Evolutionary conservation across 64 coral and sea anemone species (phyloP).

Genomic region (Pocillopora verrucosa): DNA sequence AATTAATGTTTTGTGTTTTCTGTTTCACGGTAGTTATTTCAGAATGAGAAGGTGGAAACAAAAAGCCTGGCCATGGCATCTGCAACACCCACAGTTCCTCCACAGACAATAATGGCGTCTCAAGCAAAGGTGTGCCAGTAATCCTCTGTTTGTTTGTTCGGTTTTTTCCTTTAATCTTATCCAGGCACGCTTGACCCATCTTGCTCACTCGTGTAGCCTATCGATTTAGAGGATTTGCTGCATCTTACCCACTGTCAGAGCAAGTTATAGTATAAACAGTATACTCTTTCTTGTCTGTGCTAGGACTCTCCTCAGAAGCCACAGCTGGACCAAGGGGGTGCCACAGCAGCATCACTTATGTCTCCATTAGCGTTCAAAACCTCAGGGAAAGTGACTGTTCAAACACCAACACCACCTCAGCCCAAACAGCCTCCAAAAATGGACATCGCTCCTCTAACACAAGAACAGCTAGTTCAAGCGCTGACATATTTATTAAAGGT

Average conservation of each 20-base stretch:
- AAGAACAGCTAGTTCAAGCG: conserved; percentile 64
- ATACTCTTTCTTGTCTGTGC: not conserved
- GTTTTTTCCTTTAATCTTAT: not conserved
- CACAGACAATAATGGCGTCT: not conserved
- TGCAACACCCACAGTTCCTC: not conserved
- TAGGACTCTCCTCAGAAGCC: conserved; percentile 58
- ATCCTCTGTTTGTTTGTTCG: not conserved
- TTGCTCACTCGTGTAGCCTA: no score
- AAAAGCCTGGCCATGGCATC: not conserved
- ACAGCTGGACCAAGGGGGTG: conserved; percentile 5
- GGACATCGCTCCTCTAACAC: conserved; percentile 47
- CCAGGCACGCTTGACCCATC: not conserved
- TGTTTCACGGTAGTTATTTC: conserved; percentile 17
- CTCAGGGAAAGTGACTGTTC: conserved; percentile 25
- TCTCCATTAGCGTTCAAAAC: conserved; percentile 73
- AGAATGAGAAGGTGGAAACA: not conserved
- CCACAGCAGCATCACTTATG: conserved; percentile 43
- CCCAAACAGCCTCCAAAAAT: conserved; percentile 15
- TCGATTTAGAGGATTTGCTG: no score
- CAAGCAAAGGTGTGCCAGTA: conserved; percentile 2
- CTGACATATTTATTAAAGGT: conserved; percentile 76
- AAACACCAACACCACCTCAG: conserved; percentile 5
- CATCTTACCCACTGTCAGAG: not conserved
- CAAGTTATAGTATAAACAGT: not conserved
- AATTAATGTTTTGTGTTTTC: not conserved